These are phyloP conservation scores for Phymatocera aterrima DNA, from an alignment of 2,888 invertebrate species.

Conservation along the genomic window DNA sequence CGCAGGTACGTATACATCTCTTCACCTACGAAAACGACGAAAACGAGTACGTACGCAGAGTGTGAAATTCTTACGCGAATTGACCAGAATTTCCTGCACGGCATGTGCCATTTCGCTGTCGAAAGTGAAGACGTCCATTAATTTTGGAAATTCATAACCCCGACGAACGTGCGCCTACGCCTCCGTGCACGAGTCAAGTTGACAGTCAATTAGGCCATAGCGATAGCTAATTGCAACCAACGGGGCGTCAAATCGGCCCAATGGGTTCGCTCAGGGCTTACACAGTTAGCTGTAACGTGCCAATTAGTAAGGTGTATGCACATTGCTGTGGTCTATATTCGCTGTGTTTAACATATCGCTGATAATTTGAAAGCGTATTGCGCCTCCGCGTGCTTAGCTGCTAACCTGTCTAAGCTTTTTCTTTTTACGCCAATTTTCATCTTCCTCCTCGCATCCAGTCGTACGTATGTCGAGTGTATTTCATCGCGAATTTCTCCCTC, in stretches of 20 bases:
- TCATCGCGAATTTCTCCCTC: too few relatives aligned
- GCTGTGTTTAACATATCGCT: conserved; percentile 12
- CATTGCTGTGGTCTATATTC: conserved; percentile 18
- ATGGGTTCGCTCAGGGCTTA: conserved; percentile 40
- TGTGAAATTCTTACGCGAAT: too few relatives aligned
- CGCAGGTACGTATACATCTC: too few relatives aligned
- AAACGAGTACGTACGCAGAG: too few relatives aligned
- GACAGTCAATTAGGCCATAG: conserved; percentile 38
- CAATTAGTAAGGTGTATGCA: conserved; percentile 38
- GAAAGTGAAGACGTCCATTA: too few relatives aligned
- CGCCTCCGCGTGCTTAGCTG: background rate
- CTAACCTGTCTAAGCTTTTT: background rate
- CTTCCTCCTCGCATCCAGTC: too few relatives aligned
- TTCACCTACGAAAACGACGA: too few relatives aligned
- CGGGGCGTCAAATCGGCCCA: conserved; percentile 41
- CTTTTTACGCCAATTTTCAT: background rate
- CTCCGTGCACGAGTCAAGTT: conserved; percentile 20
- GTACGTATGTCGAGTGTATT: too few relatives aligned
- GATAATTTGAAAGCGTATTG: conserved; percentile 2
- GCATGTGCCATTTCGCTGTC: too few relatives aligned
- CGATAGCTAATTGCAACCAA: conserved; percentile 40
- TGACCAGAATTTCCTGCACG: too few relatives aligned
- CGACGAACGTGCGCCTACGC: background rate
- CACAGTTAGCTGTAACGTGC: conserved; percentile 31
- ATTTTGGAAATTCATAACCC: conserved; percentile 13